Evolutionary conservation across 1,140 invertebrate genomes (phyloP), one percentile per base, ranked within the genome.

Genomic region (Eriosoma lanigerum): DNA sequence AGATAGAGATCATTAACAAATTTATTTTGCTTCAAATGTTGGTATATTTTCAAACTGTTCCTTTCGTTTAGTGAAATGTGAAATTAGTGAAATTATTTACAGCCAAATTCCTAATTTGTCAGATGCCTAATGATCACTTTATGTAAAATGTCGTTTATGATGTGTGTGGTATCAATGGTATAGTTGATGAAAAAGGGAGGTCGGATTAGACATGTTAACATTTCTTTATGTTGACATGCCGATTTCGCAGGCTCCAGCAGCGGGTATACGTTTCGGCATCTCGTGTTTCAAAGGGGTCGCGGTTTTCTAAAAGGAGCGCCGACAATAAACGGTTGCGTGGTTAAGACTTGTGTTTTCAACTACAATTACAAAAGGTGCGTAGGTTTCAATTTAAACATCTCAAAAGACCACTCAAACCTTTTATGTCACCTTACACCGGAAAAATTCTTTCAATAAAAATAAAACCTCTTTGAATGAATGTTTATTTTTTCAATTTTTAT

Each of bases 151-250:
- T n/a, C 26, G 32, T 68, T 44, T 66, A 66, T 17, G n/a, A 52
- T 29, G 26, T 72, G 48, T 72, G 68, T 32, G 26, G 9, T 24
- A 26, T 50, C 21, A 52, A 4, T 44, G 24, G 15, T 29, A 46
- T 24, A 72, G 68, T 29, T 78, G 75, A 62, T 29, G 56, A 78
- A 78, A 62, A 46, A 60, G 38, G 75, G 75, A 38, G 56, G 75
- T 78, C 19, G 38, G 75, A 78, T 78, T 78, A 60, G 75, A 78
- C 75, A 78, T 78, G 75, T 78, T 78, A 56, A 62, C 75, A 78
- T 78, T 78, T 62, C 75, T 78, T 78, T 78, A n/a, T 26, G 24
- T 38, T 32, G 38, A 58, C 29, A 46, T 21, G 68, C 38, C 17
- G 44, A 78, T 60, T 78, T 78, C 24, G 38, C 56, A 50, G 75